Conservation (phyloP, 2,113 vertebrate genomes). For the Spea bombifrons region DNA sequence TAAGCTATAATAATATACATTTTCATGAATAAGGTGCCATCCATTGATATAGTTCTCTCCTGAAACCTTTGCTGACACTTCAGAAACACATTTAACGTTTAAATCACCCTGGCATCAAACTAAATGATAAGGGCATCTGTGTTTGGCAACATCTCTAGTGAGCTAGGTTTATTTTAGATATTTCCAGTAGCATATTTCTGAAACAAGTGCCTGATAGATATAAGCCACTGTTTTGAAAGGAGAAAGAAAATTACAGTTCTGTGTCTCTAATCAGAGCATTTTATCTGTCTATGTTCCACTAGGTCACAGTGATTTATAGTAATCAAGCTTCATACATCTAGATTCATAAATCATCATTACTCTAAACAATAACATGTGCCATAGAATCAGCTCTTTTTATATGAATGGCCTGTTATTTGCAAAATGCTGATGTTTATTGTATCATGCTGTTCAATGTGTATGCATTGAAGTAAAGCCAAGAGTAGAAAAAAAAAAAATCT, state of each 20-base stretch:
- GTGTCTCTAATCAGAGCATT: conserved; percentile 44
- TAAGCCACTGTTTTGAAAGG: conserved; percentile 22
- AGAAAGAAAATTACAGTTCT: conserved; percentile 40
- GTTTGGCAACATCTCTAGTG: conserved; percentile 1
- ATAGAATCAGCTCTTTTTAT: conserved; percentile 43
- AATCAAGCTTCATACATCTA: conserved; percentile 43
- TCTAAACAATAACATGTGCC: conserved; percentile 34
- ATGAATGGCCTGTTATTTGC: conserved; percentile 38
- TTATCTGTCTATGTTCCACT: conserved; percentile 41
- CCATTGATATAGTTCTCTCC: too few species aligned
- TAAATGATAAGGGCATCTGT: background rate
- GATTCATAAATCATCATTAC: conserved; percentile 47
- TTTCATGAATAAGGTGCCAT: too few species aligned
- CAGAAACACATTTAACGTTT: too few species aligned
- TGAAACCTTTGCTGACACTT: too few species aligned
- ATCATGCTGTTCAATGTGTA: conserved; percentile 36
- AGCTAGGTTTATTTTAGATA: conserved; percentile 12
- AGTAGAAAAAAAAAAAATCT: background rate
- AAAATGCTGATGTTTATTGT: conserved; percentile 45
- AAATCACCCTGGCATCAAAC: too few species aligned
- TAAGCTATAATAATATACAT: too few species aligned
- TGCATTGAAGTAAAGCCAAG: conserved; percentile 38
- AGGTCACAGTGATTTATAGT: conserved; percentile 29
- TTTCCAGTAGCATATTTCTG: conserved; percentile 16
- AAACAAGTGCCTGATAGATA: conserved; percentile 10